Evolutionary conservation across 2,888 invertebrate genomes (phyloP), one percentile per base, ranked within the genome.

Genomic region (Himalopsyche kuldschensis): DNA sequence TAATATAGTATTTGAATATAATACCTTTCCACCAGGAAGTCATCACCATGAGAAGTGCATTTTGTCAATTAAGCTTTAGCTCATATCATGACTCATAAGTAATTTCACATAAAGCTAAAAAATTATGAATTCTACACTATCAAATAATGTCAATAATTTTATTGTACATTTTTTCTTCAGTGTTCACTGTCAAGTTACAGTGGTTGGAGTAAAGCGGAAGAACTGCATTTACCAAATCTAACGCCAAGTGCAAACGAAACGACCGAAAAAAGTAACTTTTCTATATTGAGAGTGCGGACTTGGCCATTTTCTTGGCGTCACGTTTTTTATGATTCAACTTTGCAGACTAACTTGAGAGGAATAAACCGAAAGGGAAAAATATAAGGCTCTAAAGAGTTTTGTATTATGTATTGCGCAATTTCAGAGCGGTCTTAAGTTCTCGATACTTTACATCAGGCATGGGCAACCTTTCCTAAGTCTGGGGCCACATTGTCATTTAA

Each of bases 231-330:
- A 69, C 69, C 69, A 69, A 69, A 69, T 69, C 69, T 69, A 69
- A 69, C 69, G 69, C 69, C 69, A 27, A 69, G 69, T 30, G 69
- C 69, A 69, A 69, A 69, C 69, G 69, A 69, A 69, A 69, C 69
- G 69, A 69, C 69, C 69, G 69, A 69, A 79, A 79, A 79, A 79
- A 79, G 47, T 79, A 27, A 48, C 79, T 47, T 48, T n/a, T 24
- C 79, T 48, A 79, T 79, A 79, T 79, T 46, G 31, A 79, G 79
- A 31, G 48, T 79, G 31, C 41, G 24, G 79, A 31, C 79, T 47
- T 79, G 15, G 79, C 79, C 48, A 79, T 79, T 79, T 48, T 47
- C 27, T 48, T 79, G 69, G 79, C 79, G 48, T 27, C 79, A 79
- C 79, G 79, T 79, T 31, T 47, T n/a, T 79, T 79, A 79, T 46